phyloP scores from a whole-genome alignment of 2,888 invertebrate species.

The Thelaira solivaga region DNA sequence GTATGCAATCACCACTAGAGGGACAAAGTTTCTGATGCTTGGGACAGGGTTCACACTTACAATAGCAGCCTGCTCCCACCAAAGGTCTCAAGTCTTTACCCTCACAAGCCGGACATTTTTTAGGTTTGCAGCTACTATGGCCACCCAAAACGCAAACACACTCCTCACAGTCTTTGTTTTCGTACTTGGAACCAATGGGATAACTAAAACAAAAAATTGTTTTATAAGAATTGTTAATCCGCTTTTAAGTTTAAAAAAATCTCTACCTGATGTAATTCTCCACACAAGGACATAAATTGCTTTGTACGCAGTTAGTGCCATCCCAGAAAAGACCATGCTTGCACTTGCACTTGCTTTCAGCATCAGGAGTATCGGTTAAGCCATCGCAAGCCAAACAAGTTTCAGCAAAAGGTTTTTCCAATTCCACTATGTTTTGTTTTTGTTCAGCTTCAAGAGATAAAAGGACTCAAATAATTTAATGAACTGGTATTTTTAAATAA shows the following conservation, averaged over 20 bases:
- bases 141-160: conserved; percentile 89
- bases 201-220: conserved; percentile 78
- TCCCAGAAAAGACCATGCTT: conserved; percentile 82
- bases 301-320: conserved; percentile 84
- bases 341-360: conserved; percentile 78
- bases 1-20: conserved; percentile 85
- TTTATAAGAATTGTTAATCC: too few species aligned
- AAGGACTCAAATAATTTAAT: neutral
- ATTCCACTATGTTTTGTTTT: conserved; percentile 64
- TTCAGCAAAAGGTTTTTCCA: conserved; percentile 51
- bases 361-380: conserved; percentile 50
- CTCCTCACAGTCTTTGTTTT: conserved; percentile 85
- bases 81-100: conserved; percentile 79
- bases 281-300: conserved; percentile 87
- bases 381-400: conserved; percentile 80
- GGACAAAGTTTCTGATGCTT: conserved; percentile 83
- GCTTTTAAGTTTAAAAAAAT: too few species aligned
- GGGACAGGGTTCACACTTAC: conserved; percentile 85
- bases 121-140: conserved; percentile 82
- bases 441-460: conserved; percentile 65
- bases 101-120: conserved; percentile 82
- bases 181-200: conserved; percentile 83
- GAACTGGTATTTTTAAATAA: neutral
- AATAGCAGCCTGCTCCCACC: conserved; percentile 84
- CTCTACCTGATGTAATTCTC: conserved; percentile 82